Evolutionary conservation across 2,888 invertebrate species (phyloP), one percentile per base, ranked within the genome.

Genomic region (Phlogophora meticulosa): DNA sequence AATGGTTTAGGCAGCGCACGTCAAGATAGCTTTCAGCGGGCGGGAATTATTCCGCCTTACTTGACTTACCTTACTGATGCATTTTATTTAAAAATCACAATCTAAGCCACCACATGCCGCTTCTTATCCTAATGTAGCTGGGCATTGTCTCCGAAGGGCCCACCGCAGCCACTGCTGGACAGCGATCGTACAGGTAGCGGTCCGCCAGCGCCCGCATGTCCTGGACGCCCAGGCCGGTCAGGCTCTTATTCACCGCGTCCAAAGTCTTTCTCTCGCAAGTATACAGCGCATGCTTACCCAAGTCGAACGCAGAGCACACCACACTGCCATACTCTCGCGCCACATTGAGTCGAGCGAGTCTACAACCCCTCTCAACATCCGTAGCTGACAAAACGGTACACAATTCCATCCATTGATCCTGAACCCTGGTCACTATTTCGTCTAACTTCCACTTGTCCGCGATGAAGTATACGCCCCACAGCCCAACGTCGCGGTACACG

Each of bases 401-500:
- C 65, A 96, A 78, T 52, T 89, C 75, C 92, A 94, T 92, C 93
- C 93, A 94, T 28, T 91, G 84, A 7, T 89, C 79, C 67, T 94
- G 95, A 9, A 95, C 48, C 42, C 88, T 86, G 24, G 69, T 60
- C 17, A 94, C 34, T 87, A 95, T 90, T 45, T 92, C 89, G 24
- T 95, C 92, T n/a, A 91, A n/a, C 1, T 86, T 76, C 82, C 88
- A 78, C 58, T 73, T 85, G 0, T 87, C 79, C 0, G 88, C 86
- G 4, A 93, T 88, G 59, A 93, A 95, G 60, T 96, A 95, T 10
- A 94, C 85, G 7, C 96, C 96, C 93, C 94, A 96, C 13, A 96
- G 85, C 1, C 96, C 95, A 1, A 93, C 86, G 62, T 93, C 93
- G 9, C 88, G 77, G 75, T 94, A 96, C 0, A 90, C 79, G 9